Conservation (phyloP, 2,888 invertebrate genomes). For the Orthonychiurus folsomi region DNA sequence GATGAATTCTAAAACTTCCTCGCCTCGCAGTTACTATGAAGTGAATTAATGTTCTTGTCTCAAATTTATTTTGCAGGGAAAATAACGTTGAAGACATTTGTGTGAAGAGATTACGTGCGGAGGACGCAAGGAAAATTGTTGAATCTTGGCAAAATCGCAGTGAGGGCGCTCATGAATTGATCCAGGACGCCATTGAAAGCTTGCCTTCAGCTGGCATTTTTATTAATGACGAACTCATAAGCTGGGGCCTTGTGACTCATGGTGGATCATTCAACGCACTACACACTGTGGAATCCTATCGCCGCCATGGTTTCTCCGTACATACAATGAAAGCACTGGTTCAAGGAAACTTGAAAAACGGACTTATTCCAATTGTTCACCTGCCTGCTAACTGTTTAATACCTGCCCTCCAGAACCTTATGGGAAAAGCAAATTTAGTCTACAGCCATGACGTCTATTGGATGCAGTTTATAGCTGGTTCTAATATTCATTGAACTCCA, state of each 20-base stretch:
- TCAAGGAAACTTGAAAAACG: neutral
- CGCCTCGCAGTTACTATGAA: too few species aligned
- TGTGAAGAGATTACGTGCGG: neutral
- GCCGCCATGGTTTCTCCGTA: conserved; percentile 19
- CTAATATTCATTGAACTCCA: too few species aligned
- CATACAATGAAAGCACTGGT: conserved; percentile 12
- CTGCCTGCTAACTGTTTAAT: conserved; percentile 12
- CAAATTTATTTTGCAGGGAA: neutral
- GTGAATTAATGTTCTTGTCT: too few species aligned
- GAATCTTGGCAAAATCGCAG: neutral
- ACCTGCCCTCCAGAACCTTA: conserved; percentile 11
- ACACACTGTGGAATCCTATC: conserved; percentile 11
- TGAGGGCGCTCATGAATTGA: neutral
- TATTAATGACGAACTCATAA: conserved; percentile 4
- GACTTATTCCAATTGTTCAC: conserved; percentile 17
- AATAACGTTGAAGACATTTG: neutral
- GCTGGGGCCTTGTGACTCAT: conserved; percentile 15
- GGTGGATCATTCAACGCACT: conserved; percentile 18
- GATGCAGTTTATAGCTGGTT: too few species aligned
- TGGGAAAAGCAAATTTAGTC: conserved; percentile 18
- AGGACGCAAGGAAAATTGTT: neutral
- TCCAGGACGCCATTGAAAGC: neutral
- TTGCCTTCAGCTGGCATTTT: neutral
- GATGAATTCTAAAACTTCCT: too few species aligned
- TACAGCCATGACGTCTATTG: conserved; percentile 18